phyloP scores from a whole-genome alignment of 1,140 invertebrate species.

The Platyscapa corneri region DNA sequence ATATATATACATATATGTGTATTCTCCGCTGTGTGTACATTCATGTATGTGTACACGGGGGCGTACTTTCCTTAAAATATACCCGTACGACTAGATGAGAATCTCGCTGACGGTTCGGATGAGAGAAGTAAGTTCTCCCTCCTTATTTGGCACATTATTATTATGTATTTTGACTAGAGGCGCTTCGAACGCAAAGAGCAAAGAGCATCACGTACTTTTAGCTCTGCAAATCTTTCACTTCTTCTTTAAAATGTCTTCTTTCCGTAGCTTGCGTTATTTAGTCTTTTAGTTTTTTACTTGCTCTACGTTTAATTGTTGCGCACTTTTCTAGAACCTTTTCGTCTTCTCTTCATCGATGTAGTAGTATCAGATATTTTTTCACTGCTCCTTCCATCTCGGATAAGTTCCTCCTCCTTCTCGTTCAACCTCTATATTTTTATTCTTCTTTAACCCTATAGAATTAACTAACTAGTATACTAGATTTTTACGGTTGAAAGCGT shows the following conservation, averaged over 20 bases:
- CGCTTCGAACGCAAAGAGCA: slow-evolving; percentile 36
- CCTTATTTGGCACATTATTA: slow-evolving; percentile 17
- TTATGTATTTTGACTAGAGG: slow-evolving; percentile 47
- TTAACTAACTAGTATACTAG: slow-evolving; percentile 75
- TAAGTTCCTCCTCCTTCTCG: slow-evolving; percentile 19
- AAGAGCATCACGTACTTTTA: background rate
- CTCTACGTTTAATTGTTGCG: background rate
- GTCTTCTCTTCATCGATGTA: slow-evolving; percentile 18
- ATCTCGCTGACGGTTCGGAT: slow-evolving; percentile 58
- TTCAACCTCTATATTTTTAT: slow-evolving; percentile 32
- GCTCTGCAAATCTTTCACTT: slow-evolving; percentile 29
- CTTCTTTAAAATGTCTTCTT: background rate
- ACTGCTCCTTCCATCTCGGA: slow-evolving; percentile 2
- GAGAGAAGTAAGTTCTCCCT: slow-evolving; percentile 48
- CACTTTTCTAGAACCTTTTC: background rate
- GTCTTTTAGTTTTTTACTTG: slow-evolving; percentile 8
- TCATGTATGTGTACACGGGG: slow-evolving; percentile 20
- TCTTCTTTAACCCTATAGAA: slow-evolving; percentile 71
- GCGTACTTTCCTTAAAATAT: slow-evolving; percentile 51
- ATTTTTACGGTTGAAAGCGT: slow-evolving; percentile 72
- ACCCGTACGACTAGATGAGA: slow-evolving; percentile 58
- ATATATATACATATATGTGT: slow-evolving; percentile 20
- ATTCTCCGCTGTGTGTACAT: slow-evolving; percentile 19
- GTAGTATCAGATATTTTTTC: background rate
- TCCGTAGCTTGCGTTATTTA: background rate